Base-by-base conservation (phyloP, 2,113 vertebrate species). In the Myxocyprinus asiaticus region DNA sequence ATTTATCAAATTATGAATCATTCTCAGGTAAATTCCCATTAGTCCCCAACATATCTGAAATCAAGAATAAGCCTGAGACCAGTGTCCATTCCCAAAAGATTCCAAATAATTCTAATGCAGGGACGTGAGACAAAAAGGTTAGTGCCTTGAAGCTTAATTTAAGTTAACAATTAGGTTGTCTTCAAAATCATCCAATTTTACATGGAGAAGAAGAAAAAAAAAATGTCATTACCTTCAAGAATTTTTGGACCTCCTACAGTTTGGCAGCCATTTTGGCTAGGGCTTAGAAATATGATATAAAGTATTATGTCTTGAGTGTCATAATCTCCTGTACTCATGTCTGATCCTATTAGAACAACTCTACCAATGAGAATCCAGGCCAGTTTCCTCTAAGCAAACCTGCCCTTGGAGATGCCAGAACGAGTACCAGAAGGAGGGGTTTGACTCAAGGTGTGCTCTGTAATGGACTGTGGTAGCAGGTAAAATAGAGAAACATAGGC, bases 321-420 rank as follows among this genome's bases (percentile, higher is more conserved):
- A 80, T 82, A 93, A 94, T 93, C 91, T 33, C 22, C 22, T 80
- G 88, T 88, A 83, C 83, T 69, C 67, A 86, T 62, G 86, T 67
- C 56, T 65, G 87, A 94, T 94, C 93, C 93, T 92, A 94, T 94
- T 94, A 94, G 83, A 84, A 76, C 67, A 77, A 84, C 79, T 81
- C 85, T 87, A 86, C 92, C 93, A 93, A 94, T 92, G 74, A 74
- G 81, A 93, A 92, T 93, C 82, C 81, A 93, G 92, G 91, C 84
- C 90, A 91, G 43, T 91, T 91, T 91, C 83, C 88, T 89, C 88
- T 93, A 90, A 92, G 89, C 89, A 92, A 90, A 92, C 87, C 87
- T 90, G 80, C 81, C 81, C 85, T 85, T 84, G 86, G 83, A 64
- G 85, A 69, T 55, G n/a, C 59, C 61, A 77, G 58, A 74, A 43